These are phyloP conservation scores for Xenus cinereus DNA, from an alignment of 2,113 vertebrate genomes.

Conservation along the genomic window DNA sequence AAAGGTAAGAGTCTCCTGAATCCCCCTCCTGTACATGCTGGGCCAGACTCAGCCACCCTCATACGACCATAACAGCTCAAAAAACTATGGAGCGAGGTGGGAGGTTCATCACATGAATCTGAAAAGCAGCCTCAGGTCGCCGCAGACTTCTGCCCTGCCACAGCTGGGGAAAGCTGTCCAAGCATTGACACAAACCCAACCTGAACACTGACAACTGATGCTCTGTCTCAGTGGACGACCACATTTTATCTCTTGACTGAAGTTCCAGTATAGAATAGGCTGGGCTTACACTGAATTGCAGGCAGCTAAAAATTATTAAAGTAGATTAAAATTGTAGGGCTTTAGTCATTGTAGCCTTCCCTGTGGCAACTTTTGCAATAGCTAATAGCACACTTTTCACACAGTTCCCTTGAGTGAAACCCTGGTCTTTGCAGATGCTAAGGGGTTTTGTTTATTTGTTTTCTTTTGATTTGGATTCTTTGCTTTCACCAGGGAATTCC, in stretches of 20 bases:
- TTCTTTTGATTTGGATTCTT: background rate
- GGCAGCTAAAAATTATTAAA: background rate
- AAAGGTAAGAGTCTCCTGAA: background rate
- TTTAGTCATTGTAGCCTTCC: background rate
- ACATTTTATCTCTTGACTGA: background rate
- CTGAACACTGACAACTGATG: background rate
- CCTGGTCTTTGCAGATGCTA: background rate
- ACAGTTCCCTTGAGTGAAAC: background rate
- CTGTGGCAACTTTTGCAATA: background rate
- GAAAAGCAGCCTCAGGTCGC: background rate
- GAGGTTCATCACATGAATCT: background rate
- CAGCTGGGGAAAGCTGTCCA: rapidly evolving
- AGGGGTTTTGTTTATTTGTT: background rate
- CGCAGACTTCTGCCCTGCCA: background rate
- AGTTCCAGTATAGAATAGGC: background rate
- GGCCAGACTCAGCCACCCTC: background rate
- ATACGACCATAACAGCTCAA: background rate
- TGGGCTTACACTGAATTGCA: background rate
- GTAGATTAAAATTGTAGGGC: background rate
- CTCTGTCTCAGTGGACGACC: background rate
- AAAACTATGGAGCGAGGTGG: rapidly evolving
- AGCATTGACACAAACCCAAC: background rate
- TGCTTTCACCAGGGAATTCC: background rate
- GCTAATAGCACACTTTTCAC: background rate
- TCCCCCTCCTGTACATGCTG: background rate